A percentile compares a stretch with the other conserved stretches of the same genome.
Evolutionary conservation across 2,797 vertebrate species (phyloP).

Genomic region (Pseudochaenichthys georgianus): DNA sequence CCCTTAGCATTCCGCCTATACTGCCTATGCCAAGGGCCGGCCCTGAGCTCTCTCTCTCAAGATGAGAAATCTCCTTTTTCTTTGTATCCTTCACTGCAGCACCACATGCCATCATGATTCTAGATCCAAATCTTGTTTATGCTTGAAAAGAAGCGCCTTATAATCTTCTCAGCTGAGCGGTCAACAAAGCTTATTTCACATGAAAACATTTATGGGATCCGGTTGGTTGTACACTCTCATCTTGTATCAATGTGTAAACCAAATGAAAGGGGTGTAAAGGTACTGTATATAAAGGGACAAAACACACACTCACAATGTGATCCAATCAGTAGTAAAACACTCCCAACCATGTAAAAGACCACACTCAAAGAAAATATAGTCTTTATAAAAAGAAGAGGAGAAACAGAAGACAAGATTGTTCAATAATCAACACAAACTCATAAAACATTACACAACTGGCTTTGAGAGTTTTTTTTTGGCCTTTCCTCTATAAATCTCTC

Average conservation of each 20-base stretch:
- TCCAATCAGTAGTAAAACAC: slow-evolving; percentile 76
- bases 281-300: slow-evolving; percentile 25
- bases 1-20: too few species aligned
- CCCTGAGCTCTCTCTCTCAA: not conserved
- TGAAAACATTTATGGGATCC: slow-evolving; percentile 47
- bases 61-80: not conserved
- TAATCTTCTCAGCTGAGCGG: slow-evolving; percentile 7
- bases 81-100: not conserved
- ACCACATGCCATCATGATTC: not conserved
- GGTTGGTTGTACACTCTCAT: not conserved
- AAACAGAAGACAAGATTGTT: slow-evolving; percentile 18
- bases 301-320: slow-evolving; percentile 35
- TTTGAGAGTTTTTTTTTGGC: slow-evolving; percentile 8
- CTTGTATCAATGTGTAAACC: slow-evolving; percentile 32
- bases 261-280: slow-evolving; percentile 29
- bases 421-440: slow-evolving; percentile 27
- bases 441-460: slow-evolving; percentile 12
- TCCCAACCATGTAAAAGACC: slow-evolving; percentile 47
- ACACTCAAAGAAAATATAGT: slow-evolving; percentile 47
- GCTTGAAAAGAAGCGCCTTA: slow-evolving; percentile 5
- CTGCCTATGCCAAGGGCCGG: too few species aligned
- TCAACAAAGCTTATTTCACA: slow-evolving; percentile 15
- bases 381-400: slow-evolving; percentile 38
- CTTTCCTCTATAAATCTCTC: slow-evolving; percentile 3
- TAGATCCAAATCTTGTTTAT: slow-evolving; percentile 13